Percentiles rank a stretch among this genome's conserved stretches.
Evolutionary conservation across 1,140 invertebrate genomes (phyloP).

Genomic region (Anoplolepis gracilipes): DNA sequence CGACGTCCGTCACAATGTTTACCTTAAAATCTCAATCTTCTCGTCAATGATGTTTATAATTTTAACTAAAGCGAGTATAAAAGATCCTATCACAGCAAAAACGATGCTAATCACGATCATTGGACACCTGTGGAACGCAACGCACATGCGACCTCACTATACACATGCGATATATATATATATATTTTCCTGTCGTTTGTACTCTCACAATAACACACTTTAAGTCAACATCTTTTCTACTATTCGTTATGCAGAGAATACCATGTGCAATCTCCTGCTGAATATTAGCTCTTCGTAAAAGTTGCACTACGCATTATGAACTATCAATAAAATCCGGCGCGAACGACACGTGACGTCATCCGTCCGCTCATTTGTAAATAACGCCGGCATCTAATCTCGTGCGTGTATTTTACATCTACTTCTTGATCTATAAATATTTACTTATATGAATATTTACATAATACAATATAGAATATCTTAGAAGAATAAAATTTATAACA

Average conservation of each 20-base stretch:
- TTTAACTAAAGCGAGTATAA: conserved; percentile 18
- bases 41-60: conserved; percentile 3
- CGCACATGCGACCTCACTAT: not conserved
- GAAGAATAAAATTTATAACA: not conserved
- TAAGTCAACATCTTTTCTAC: not conserved
- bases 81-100: conserved; percentile 23
- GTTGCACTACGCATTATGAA: not conserved
- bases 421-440: not conserved
- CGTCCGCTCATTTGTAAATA: not conserved
- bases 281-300: not conserved
- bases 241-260: not conserved
- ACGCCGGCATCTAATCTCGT: not conserved
- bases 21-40: conserved; percentile 25
- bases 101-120: conserved; percentile 55
- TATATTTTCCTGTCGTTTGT: not conserved
- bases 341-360: conserved; percentile 7
- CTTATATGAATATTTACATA: not conserved
- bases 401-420: too few species aligned
- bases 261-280: too few species aligned
- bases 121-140: conserved; percentile 4
- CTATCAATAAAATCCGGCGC: not conserved
- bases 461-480: not conserved
- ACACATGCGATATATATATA: not conserved
- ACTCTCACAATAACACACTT: not conserved
- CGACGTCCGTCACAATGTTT: not conserved